Evolutionary conservation across 2,888 invertebrate genomes (phyloP).

Genomic region (Cataglyphis rosenhaueri): DNA sequence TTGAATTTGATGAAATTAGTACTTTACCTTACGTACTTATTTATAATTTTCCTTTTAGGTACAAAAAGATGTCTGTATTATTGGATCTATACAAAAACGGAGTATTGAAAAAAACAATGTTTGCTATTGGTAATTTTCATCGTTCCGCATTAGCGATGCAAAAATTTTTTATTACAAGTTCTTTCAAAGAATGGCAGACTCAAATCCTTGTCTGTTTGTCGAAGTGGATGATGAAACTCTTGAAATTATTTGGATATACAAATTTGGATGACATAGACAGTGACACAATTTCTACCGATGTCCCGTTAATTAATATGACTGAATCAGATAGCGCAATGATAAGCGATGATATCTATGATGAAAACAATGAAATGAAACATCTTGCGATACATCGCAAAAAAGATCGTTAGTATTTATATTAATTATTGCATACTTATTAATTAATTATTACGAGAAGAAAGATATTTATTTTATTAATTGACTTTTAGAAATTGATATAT

Average conservation of each 20-base stretch:
- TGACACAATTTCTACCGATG: not conserved
- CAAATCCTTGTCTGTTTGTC: slow-evolving; percentile 56
- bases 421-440: not conserved
- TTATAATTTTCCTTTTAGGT: slow-evolving; percentile 32
- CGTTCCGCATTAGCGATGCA: slow-evolving; percentile 57
- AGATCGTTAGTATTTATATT: slow-evolving; percentile 34
- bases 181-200: slow-evolving; percentile 60
- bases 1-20: not conserved
- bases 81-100: slow-evolving; percentile 63
- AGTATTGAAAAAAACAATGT: slow-evolving; percentile 51
- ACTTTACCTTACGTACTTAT: not conserved
- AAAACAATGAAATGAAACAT: not conserved
- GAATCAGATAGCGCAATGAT: not conserved
- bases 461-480: not conserved
- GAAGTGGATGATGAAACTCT: slow-evolving; percentile 61
- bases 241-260: slow-evolving; percentile 48
- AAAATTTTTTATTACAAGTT: slow-evolving; percentile 61
- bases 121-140: slow-evolving; percentile 61
- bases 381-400: not conserved
- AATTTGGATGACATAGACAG: not conserved
- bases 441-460: not conserved
- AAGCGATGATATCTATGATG: not conserved
- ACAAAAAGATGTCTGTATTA: slow-evolving; percentile 55
- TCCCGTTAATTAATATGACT: not conserved
- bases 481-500: not conserved